Evolutionary conservation across 2,888 invertebrate species (phyloP), one percentile per base, ranked within the genome.

Genomic region (Diplazon laetatorius): DNA sequence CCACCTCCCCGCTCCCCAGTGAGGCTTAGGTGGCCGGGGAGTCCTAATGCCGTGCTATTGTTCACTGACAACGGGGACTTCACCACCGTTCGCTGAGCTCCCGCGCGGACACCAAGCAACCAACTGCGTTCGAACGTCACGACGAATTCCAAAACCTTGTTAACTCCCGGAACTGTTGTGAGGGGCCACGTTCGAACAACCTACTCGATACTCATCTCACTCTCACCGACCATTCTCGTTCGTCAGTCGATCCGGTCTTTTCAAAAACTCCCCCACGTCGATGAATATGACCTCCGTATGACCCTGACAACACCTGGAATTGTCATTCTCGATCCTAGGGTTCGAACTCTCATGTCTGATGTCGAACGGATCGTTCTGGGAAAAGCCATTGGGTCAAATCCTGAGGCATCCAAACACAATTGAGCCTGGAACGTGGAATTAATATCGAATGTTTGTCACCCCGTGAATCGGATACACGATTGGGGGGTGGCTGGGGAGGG

Each of bases 81-180:
- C 78, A 80, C 73, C 84, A 83, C 80, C 82, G 80, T 76, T 68
- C 76, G 71, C 68, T 72, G 72, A 48, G 57, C 57, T 63, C 42
- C 46, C 62, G 12, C 65, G 30, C 42, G 52, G 60, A 46, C 59
- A 39, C 39, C 20, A 16, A 20, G 37, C 2, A 46, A 65, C 66
- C 30, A 59, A 60, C 62, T n/a, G n/a, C n/a, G 70, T 50, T 52
- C 42, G 66, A 22, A 59, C 55, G 62, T 50, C 6, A 76, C 85
- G 82, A 81, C 84, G 84, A 82, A 85, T 87, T 82, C 83, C n/a
- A 82, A 88, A 89, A 88, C 87, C 88, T 89, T 86, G 89, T 89
- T 89, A 89, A 88, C 89, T 86, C 86, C 80, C 86, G 87, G 89
- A 89, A 89, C 89, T 86, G 89, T 89, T 89, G 88, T 88, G 86